Evolutionary conservation across 2,797 vertebrate species (phyloP).

Genomic region (Botia kubotai): DNA sequence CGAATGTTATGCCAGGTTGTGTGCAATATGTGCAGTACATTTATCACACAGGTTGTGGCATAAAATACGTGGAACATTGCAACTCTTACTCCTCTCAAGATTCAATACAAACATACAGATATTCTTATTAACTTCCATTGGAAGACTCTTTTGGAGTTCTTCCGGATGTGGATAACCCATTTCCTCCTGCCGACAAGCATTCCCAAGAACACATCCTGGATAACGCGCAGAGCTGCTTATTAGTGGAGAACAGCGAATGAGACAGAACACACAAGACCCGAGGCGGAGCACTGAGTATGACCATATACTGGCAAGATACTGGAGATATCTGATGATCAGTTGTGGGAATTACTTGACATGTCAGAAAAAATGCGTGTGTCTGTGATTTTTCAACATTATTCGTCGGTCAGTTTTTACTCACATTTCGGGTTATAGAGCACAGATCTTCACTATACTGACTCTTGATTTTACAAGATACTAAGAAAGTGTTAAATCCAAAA

Average conservation of each 20-base stretch:
- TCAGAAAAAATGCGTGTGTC: conserved; percentile 6
- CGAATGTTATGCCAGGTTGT: too few relatives aligned
- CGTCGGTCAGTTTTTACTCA: conserved; percentile 18
- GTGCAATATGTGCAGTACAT: too few relatives aligned
- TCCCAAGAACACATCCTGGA: conserved; percentile 56
- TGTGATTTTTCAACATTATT: conserved; percentile 23
- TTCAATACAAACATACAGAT: not conserved
- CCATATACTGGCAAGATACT: not conserved
- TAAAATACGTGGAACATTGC: too few relatives aligned
- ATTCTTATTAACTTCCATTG: not conserved
- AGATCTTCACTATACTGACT: not conserved
- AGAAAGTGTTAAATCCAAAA: not conserved
- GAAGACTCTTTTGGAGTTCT: conserved; percentile 62
- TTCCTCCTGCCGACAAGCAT: conserved; percentile 58
- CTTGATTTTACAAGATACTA: not conserved
- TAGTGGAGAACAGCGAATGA: not conserved
- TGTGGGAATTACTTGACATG: not conserved
- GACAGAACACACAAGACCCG: not conserved
- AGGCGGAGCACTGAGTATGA: conserved; percentile 4
- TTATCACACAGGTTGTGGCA: too few relatives aligned
- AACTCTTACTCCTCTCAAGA: not conserved
- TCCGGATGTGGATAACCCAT: conserved; percentile 76
- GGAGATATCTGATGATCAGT: conserved; percentile 6
- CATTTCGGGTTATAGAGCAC: not conserved
- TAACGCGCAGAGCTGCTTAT: conserved; percentile 16